Base-by-base conservation (phyloP, 2,888 invertebrate species). In the Metallyticus violacea region DNA sequence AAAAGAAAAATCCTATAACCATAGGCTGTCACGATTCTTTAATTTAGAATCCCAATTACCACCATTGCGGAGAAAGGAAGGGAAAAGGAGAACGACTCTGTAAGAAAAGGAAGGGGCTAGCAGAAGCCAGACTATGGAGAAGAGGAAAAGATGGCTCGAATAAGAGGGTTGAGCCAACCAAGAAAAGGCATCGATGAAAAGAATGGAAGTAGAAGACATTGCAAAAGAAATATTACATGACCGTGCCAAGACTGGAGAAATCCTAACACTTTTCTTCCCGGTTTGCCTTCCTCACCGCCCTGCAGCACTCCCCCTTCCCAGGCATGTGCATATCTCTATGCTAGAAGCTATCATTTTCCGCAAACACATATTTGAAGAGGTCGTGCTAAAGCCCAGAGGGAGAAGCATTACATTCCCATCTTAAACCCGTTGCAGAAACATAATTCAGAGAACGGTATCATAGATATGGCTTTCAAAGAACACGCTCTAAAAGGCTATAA, bases 131-230 rank as follows among this genome's bases (percentile, higher is more conserved):
- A 62, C 40, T n/a, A n/a, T n/a, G n/a, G 15, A 62, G 40, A 62
- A 15, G 40, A 15, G 7, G 22, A 62, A 62, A 15, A 1, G 40
- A 62, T 62, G 40, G 9, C 7, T 40, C 9, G 40, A 40, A 40
- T 40, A 40, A 40, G 40, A 40, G 40, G 40, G 88, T 89, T 86
- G 88, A 90, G 90, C 91, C 28, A 80, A 85, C 26, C 30, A 29
- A 80, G 79, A 77, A 84, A 30, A 26, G 29, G 40, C 27, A 62
- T 78, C 81, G 87, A 82, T 62, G 87, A 85, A 86, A 86, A 86
- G 85, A 86, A 86, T 81, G 40, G 85, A 85, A 86, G 83, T 77
- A 79, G 26, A 87, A 83, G 85, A 82, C 86, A 82, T 82, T 85
- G 62, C 29, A 30, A 81, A 79, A 88, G 86, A 88, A 86, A 86